phyloP scores from a whole-genome alignment of 2,888 invertebrate species.

The Lingula anatina region DNA sequence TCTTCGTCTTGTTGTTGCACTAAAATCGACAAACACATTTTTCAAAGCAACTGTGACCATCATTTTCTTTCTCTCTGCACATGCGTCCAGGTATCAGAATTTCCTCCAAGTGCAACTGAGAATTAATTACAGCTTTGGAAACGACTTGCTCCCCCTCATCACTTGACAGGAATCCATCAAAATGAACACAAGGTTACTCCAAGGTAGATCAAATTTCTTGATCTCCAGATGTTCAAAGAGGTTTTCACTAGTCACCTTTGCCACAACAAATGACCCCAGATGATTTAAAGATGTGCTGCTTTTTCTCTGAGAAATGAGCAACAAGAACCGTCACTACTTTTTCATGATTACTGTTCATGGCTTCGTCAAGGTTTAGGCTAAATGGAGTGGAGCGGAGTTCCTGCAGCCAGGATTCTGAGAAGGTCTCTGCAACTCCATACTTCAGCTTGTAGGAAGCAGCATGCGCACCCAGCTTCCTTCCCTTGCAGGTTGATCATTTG shows the following conservation, averaged over 20 bases:
- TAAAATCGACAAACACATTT: too few species aligned
- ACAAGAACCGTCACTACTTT: not conserved
- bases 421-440: not conserved
- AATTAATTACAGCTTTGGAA: too few species aligned
- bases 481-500: not conserved
- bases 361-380: not conserved
- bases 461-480: not conserved
- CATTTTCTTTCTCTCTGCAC: too few species aligned
- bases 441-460: not conserved
- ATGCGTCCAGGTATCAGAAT: too few species aligned
- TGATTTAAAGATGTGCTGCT: not conserved
- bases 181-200: not conserved
- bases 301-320: not conserved
- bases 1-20: too few species aligned
- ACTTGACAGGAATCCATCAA: not conserved
- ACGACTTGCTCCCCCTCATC: too few species aligned
- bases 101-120: too few species aligned
- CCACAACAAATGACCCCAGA: not conserved
- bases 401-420: not conserved
- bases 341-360: not conserved
- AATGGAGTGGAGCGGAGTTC: not conserved
- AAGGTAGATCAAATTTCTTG: not conserved
- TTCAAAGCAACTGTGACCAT: too few species aligned
- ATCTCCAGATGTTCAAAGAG: not conserved
- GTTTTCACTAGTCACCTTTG: not conserved